Evolutionary conservation across 1,140 invertebrate species (phyloP).

Genomic region (Drosophila erecta): DNA sequence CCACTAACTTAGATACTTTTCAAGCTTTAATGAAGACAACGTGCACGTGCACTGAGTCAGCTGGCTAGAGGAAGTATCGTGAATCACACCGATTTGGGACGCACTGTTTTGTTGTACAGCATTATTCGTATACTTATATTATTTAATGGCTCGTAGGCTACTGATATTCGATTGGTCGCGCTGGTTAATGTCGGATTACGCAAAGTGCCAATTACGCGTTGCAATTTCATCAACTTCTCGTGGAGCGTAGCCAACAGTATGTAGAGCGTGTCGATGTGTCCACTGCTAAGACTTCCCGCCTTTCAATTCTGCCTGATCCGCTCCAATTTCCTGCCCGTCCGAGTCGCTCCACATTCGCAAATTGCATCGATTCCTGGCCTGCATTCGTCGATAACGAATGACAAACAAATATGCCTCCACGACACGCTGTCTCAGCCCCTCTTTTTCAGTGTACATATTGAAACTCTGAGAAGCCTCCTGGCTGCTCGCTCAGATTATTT

Average conservation of each 20-base stretch:
- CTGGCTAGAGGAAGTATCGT: constrained; percentile 18
- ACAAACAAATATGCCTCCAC: constrained; percentile 15
- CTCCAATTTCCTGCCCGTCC: constrained; percentile 35
- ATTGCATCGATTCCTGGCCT: constrained; percentile 26
- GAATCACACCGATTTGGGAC: constrained; percentile 26
- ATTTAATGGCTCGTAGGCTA: constrained; percentile 22
- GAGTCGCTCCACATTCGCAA: constrained; percentile 32
- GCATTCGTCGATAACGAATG: constrained; percentile 17
- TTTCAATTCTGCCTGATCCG: constrained; percentile 39
- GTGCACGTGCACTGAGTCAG: constrained; percentile 48
- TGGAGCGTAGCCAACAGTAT: constrained; percentile 20
- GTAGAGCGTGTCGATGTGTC: constrained; percentile 39
- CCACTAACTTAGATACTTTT: constrained; percentile 16
- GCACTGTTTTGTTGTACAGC: constrained; percentile 15
- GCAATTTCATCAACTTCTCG: constrained; percentile 33
- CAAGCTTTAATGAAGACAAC: constrained; percentile 11
- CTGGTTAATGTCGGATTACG: constrained; percentile 38
- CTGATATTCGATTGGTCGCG: constrained; percentile 39
- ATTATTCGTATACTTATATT: constrained; percentile 3
- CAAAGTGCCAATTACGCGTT: constrained; percentile 43
- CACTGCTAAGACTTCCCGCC: constrained; percentile 35
- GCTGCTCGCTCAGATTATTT: constrained; percentile 14
- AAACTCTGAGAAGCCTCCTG: background rate
- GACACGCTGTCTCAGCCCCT: constrained; percentile 28
- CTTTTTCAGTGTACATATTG: too few species aligned